Conservation (phyloP, 2,113 vertebrate genomes). For the Chinchilla lanigera region DNA sequence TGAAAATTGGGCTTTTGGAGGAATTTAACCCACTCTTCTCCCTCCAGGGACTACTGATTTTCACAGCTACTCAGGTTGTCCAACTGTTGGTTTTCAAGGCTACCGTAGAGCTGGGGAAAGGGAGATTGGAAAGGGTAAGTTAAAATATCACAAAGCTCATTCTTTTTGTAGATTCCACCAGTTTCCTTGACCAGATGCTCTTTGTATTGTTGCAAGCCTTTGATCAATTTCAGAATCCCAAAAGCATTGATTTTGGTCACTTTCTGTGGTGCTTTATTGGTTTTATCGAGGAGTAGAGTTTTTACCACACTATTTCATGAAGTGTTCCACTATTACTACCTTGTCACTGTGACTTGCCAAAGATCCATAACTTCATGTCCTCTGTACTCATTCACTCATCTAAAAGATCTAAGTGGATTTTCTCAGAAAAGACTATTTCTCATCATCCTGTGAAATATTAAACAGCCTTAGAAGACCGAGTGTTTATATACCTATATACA, state of each 20-base stretch:
- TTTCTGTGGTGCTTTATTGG: background rate
- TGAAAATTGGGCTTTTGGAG: background rate
- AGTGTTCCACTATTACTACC: background rate
- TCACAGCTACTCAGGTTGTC: background rate
- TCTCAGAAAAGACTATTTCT: conserved; percentile 4
- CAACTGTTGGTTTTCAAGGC: background rate
- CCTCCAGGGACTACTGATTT: background rate
- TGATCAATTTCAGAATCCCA: background rate
- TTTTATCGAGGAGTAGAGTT: conserved; percentile 21
- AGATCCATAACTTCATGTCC: background rate
- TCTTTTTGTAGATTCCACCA: background rate
- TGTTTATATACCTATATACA: background rate
- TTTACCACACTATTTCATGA: background rate
- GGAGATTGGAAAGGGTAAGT: background rate
- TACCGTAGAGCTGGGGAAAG: background rate
- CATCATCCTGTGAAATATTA: background rate
- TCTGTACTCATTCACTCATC: conserved; percentile 34
- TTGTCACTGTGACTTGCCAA: background rate
- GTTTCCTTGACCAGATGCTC: conserved; percentile 26
- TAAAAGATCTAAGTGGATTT: conserved; percentile 5
- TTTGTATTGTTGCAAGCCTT: background rate
- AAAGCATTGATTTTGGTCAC: background rate
- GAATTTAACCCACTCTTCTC: background rate
- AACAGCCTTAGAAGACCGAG: background rate
- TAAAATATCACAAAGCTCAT: background rate